Conservation (phyloP, 2,888 invertebrate genomes). For the Hypomecis atomaria region DNA sequence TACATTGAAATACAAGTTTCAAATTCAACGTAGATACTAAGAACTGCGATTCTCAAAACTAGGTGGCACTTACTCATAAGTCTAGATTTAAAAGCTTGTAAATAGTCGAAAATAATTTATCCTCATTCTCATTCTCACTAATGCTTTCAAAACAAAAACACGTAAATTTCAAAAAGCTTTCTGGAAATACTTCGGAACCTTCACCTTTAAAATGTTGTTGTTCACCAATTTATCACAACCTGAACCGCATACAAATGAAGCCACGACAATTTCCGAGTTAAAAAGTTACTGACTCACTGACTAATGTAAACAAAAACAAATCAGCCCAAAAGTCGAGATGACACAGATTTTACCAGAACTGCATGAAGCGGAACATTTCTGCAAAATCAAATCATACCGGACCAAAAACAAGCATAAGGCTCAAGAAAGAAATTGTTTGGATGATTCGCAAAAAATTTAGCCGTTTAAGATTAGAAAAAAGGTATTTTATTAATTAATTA, state of each 20-base stretch:
- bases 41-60: conserved; percentile 18
- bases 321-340: not conserved
- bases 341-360: not conserved
- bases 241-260: conserved; percentile 10
- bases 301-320: conserved; percentile 9
- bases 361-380: conserved; percentile 2
- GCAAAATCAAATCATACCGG: conserved; percentile 3
- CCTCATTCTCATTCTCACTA: not conserved
- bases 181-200: not conserved
- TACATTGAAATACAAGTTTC: conserved; percentile 14
- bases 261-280: not conserved
- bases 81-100: conserved; percentile 5
- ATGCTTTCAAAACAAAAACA: conserved; percentile 4
- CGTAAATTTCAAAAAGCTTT: not conserved
- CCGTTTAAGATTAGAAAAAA: too few species aligned
- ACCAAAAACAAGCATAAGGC: not conserved
- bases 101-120: not conserved
- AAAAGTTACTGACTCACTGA: conserved; percentile 2
- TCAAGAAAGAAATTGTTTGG: not conserved
- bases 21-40: conserved; percentile 15
- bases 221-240: not conserved
- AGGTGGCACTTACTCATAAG: not conserved
- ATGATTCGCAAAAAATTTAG: too few species aligned
- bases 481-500: too few species aligned
- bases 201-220: not conserved